Evolutionary conservation across 1,140 invertebrate species (phyloP), one percentile per base, ranked within the genome.

Genomic region (Bombus terrestris): DNA sequence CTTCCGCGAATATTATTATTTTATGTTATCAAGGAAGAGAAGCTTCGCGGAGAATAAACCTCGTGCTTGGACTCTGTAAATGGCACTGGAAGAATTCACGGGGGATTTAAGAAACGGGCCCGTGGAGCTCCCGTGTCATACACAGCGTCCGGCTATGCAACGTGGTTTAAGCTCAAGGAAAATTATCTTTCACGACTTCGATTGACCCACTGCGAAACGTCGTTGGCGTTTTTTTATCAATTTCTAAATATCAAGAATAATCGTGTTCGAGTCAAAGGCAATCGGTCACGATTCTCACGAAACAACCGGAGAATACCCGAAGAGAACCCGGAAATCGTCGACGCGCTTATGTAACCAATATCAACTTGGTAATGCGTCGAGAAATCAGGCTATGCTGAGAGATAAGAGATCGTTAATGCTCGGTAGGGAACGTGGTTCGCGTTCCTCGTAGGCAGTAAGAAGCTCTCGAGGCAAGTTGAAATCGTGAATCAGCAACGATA

Each of bases 41-140:
- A 62, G 28, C 25, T 59, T n/a, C 25, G 4, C 10, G 37, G 10
- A 53, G 6, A 12, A 9, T 12, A 47, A 5, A 18, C 12, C 28
- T 12, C 13, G 25, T 32, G 93, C 93, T 95, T 93, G 93, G 93
- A 94, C 92, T 95, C 95, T 95, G 95, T 95, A 92, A 95, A 95
- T 95, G 95, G 95, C 95, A 95, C 95, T 95, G 94, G 94, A 95
- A 95, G 94, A 95, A 95, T 95, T 95, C 95, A 95, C 95, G 95
- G 94, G 94, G 94, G 90, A 93, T 93, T 93, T 92, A 87, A 92
- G 88, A 89, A 93, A 95, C 92, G 89, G 89, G 76, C 94, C 94
- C 95, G 95, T 95, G 95, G 94, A 95, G 93, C 94, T 95, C 94
- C 94, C 91, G 95, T 95, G 95, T 95, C 95, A 95, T 95, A 95